Base-by-base conservation (phyloP, 2,888 invertebrate genomes). In the Lepidochrysops patricia region DNA sequence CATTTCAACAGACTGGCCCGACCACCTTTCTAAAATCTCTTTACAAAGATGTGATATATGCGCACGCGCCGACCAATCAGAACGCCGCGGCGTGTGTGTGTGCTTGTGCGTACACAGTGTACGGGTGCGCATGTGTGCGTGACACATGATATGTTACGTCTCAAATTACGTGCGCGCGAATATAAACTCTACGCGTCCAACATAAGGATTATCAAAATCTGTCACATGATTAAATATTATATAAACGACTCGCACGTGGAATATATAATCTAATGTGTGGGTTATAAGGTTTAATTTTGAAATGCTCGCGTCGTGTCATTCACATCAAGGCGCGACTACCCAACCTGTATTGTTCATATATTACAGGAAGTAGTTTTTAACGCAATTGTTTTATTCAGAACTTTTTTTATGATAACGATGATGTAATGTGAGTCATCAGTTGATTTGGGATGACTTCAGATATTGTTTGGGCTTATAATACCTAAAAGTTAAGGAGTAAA, bases 21-120 rank as follows among this genome's bases (percentile, higher is more conserved):
- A 70, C 79, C 74, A 79, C 87, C 88, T 89, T 89, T 88, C 88
- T 88, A 89, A 86, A 86, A 87, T 86, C 86, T 86, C 79, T 85
- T 85, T 86, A 81, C 79, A 80, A 68, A 69, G 77, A 76, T 71
- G 68, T 75, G 74, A 72, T 74, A 73, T 75, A 76, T 82, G 80
- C 80, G 79, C 75, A 63, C 52, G 78, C 82, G 82, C 81, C 61
- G 35, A 32, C 82, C 80, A 80, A 82, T 79, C 73, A 68, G n/a
- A 56, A 15, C 35, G 2, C 19, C 12, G 6, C 9, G 43, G 12
- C 2, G 49, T 57, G 79, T 76, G 74, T 74, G 74, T 65, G 76
- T 71, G 61, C 37, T 12, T 59, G 58, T 67, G 66, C 62, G 61
- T 26, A 56, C 43, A 35, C n/a, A 9, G 25, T 49, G 37, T 60